These are phyloP conservation scores for Osmoderma eremita DNA, from an alignment of 2,888 invertebrate species.

Conservation along the genomic window DNA sequence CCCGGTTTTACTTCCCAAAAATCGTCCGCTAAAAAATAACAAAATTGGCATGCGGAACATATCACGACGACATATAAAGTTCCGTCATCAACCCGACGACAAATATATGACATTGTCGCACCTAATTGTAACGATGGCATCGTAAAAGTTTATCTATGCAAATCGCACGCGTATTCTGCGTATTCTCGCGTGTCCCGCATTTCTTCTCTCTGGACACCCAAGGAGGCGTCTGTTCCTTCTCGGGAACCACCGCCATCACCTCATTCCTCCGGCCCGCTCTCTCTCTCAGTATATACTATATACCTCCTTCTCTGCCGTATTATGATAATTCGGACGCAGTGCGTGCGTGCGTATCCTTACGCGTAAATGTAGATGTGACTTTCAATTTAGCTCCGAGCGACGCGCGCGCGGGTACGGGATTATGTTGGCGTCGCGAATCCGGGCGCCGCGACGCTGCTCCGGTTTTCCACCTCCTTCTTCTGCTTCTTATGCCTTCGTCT, in stretches of 20 bases:
- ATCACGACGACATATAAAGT: conserved; percentile 22
- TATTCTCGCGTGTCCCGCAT: conserved; percentile 20
- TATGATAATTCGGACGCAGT: conserved; percentile 62
- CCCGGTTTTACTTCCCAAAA: too few relatives aligned
- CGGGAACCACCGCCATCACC: too few relatives aligned
- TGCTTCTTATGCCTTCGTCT: conserved; percentile 7
- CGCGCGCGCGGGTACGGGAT: conserved; percentile 58
- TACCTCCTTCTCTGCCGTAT: conserved; percentile 49
- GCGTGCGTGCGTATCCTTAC: conserved; percentile 61
- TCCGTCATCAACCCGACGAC: conserved; percentile 23
- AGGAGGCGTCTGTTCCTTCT: background rate
- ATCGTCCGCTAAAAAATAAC: background rate
- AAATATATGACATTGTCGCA: conserved; percentile 35
- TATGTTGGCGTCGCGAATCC: conserved; percentile 64
- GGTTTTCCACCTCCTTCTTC: conserved; percentile 26
- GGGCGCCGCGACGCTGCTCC: conserved; percentile 56
- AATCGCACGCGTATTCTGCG: conserved; percentile 27
- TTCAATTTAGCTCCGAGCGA: conserved; percentile 58
- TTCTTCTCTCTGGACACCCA: conserved; percentile 3
- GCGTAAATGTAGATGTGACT: conserved; percentile 62
- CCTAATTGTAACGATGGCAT: conserved; percentile 36
- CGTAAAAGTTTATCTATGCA: conserved; percentile 36
- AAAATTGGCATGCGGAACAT: conserved; percentile 23
- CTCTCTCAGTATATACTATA: too few relatives aligned
- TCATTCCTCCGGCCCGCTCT: too few relatives aligned